Percentiles rank a stretch among this genome's conserved stretches.
These are phyloP conservation scores for Agapostemon virescens DNA, from an alignment of 2,888 invertebrate genomes.

Conservation along the genomic window DNA sequence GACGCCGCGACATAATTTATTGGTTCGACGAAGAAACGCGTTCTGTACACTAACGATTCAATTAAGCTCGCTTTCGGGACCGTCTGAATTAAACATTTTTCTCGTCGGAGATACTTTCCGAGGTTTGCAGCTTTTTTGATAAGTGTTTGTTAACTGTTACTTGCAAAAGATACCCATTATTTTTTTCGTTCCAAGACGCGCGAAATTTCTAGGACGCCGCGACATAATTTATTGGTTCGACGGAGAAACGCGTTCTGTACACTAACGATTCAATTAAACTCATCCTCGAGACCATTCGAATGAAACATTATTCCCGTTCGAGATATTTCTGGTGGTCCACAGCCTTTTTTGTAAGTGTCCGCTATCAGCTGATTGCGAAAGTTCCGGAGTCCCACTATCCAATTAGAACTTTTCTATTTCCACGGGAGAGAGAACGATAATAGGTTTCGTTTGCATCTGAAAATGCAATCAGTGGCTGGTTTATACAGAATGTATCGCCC, in stretches of 20 bases:
- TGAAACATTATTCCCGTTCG: background rate
- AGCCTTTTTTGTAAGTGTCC: background rate
- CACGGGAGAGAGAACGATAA: background rate
- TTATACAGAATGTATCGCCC: background rate
- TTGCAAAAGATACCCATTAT: too few species aligned
- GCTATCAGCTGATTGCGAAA: background rate
- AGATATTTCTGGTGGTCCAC: background rate
- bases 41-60: too few species aligned
- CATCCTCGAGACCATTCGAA: background rate
- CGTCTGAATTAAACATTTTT: too few species aligned
- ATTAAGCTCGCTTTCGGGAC: too few species aligned
- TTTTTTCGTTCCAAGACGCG: background rate
- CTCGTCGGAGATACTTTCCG: too few species aligned
- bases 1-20: too few species aligned
- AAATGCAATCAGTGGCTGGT: background rate
- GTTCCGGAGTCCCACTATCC: background rate
- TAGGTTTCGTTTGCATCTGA: slow-evolving; percentile 9
- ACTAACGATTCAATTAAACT: background rate
- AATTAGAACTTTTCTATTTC: slow-evolving; percentile 11
- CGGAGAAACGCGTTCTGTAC: background rate
- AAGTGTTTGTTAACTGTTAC: too few species aligned
- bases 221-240: background rate
- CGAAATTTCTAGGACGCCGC: background rate
- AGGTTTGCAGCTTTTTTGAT: too few species aligned
- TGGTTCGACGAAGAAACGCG: too few species aligned